Percentiles rank a stretch among this genome's conserved stretches.
phyloP scores from a whole-genome alignment of 2,888 invertebrate species.

The Osmoderma eremita region DNA sequence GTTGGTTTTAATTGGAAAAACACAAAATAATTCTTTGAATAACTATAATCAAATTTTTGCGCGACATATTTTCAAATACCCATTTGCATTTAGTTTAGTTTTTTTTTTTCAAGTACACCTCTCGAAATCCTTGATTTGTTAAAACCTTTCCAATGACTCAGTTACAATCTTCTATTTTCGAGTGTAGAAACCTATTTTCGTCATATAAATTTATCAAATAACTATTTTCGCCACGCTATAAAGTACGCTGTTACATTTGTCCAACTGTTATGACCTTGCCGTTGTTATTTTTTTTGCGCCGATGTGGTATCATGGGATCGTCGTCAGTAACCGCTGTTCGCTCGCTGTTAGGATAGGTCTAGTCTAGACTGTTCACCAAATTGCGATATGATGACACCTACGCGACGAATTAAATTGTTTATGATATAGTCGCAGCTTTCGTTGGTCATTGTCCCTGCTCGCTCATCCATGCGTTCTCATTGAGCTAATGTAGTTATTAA shows the following conservation, averaged over 20 bases:
- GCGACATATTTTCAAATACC: too few species aligned
- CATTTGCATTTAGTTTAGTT: too few species aligned
- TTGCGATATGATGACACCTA: slow-evolving; percentile 28
- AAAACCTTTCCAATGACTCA: too few species aligned
- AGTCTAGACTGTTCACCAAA: slow-evolving; percentile 36
- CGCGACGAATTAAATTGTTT: slow-evolving; percentile 30
- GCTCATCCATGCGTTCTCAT: slow-evolving; percentile 4
- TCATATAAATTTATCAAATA: slow-evolving; percentile 25
- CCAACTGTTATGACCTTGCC: slow-evolving; percentile 28
- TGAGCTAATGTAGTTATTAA: slow-evolving; percentile 4
- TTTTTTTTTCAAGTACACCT: too few species aligned
- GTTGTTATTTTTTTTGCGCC: slow-evolving; percentile 2
- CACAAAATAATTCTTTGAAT: too few species aligned
- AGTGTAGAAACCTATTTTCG: background rate
- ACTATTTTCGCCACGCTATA: slow-evolving; percentile 21
- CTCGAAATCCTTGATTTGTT: too few species aligned
- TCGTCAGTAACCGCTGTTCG: slow-evolving; percentile 5
- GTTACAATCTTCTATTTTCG: too few species aligned
- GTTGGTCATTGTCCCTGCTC: slow-evolving; percentile 28
- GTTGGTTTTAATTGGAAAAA: too few species aligned
- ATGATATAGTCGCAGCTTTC: slow-evolving; percentile 21
- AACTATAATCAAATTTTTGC: too few species aligned
- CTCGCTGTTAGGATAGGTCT: slow-evolving; percentile 35
- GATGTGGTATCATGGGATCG: slow-evolving; percentile 29
- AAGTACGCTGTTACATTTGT: slow-evolving; percentile 12